These are phyloP conservation scores for Thrips palmi DNA, from an alignment of 1,140 invertebrate species.

Conservation along the genomic window DNA sequence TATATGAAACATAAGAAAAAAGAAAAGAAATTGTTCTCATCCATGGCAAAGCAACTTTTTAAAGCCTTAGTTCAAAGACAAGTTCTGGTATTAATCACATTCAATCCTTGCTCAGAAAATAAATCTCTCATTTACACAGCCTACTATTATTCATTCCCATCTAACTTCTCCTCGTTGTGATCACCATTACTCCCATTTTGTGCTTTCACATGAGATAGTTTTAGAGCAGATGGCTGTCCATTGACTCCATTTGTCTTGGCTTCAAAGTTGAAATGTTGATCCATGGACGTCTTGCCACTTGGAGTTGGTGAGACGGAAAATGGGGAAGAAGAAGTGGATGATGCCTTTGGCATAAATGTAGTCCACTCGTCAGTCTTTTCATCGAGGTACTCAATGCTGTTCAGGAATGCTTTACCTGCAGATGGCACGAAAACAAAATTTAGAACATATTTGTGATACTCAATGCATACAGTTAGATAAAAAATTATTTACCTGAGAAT, in stretches of 20 bases:
- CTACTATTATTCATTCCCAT: too few relatives aligned
- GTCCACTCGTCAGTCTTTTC: constrained; percentile 52
- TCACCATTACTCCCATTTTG: too few relatives aligned
- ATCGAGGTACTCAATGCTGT: constrained; percentile 64
- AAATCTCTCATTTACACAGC: too few relatives aligned
- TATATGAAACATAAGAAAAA: constrained; percentile 3
- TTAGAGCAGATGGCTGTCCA: constrained; percentile 1
- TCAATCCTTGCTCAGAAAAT: too few relatives aligned
- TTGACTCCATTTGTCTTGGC: background rate
- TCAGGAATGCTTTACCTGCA: constrained; percentile 51
- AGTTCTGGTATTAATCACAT: background rate
- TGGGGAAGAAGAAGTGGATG: too few relatives aligned
- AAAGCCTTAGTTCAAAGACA: constrained; percentile 3
- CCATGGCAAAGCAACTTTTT: constrained; percentile 8
- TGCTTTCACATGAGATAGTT: background rate
- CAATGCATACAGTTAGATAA: background rate
- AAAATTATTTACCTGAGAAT: constrained; percentile 37
- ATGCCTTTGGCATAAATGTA: constrained; percentile 28
- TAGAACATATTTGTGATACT: background rate
- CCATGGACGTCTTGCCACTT: constrained; percentile 10
- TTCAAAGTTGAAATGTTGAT: background rate
- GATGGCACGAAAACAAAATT: constrained; percentile 9
- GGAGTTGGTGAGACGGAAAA: background rate
- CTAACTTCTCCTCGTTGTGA: too few relatives aligned
- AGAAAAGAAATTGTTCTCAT: constrained; percentile 7